A percentile compares a stretch with the other conserved stretches of the same genome.
These are phyloP conservation scores for Drosophila maculinotata DNA, from an alignment of 2,888 invertebrate species.

Conservation along the genomic window DNA sequence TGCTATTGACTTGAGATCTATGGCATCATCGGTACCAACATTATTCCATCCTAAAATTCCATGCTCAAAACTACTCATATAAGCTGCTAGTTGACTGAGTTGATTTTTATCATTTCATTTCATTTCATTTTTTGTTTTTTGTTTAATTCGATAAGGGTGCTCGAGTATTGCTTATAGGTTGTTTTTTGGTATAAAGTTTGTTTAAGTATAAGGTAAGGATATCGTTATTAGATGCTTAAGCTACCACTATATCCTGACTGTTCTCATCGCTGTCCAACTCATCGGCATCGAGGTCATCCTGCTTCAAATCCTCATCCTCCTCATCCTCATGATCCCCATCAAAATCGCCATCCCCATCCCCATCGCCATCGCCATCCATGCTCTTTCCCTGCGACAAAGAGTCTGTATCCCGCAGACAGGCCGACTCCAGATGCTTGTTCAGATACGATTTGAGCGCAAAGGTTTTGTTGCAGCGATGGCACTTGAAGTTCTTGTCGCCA, in stretches of 20 bases:
- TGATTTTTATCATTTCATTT: slow-evolving; percentile 21
- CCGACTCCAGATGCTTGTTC: slow-evolving; percentile 97
- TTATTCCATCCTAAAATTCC: slow-evolving; percentile 36
- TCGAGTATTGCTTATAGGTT: slow-evolving; percentile 75
- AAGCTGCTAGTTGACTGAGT: slow-evolving; percentile 66
- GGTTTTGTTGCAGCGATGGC: slow-evolving; percentile 93
- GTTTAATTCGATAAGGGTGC: slow-evolving; percentile 69
- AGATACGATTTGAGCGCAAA: slow-evolving; percentile 98
- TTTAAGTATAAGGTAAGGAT: slow-evolving; percentile 36
- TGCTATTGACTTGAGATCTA: slow-evolving; percentile 67
- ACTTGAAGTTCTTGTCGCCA: slow-evolving; percentile 94
- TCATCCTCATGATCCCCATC: no score
- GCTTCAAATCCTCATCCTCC: slow-evolving; percentile 12
- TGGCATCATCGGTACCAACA: slow-evolving; percentile 46
- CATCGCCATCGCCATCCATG: slow-evolving; percentile 15
- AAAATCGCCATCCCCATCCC: slow-evolving; percentile 21
- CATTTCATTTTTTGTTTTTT: slow-evolving; percentile 13
- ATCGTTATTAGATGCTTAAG: slow-evolving; percentile 66
- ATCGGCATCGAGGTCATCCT: slow-evolving; percentile 37
- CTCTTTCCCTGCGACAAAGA: slow-evolving; percentile 44
- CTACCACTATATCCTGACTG: slow-evolving; percentile 84
- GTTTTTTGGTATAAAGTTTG: slow-evolving; percentile 62
- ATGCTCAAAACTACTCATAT: slow-evolving; percentile 65
- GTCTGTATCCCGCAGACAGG: slow-evolving; percentile 89
- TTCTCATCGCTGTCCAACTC: slow-evolving; percentile 84